Conservation (phyloP, 2,888 invertebrate genomes). For the Ariolimax columbianus region DNA sequence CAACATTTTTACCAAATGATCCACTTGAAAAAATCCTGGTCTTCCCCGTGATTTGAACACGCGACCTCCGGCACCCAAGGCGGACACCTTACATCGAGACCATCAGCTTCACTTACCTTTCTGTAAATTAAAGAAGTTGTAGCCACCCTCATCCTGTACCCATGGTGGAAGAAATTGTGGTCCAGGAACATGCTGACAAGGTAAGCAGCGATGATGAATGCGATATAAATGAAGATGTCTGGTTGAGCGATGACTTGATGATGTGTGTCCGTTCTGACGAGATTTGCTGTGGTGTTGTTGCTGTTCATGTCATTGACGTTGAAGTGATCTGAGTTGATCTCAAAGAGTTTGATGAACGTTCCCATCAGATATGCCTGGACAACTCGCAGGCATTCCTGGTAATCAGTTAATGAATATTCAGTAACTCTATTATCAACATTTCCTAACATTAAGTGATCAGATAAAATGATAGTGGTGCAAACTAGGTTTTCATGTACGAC, state of each 20-base stretch:
- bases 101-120: constrained; percentile 63
- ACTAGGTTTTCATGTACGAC: no score
- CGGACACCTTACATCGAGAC: no score
- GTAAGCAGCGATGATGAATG: constrained; percentile 59
- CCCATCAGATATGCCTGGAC: constrained; percentile 65
- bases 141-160: constrained; percentile 66
- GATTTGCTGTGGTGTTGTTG: not conserved
- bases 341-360: constrained; percentile 61
- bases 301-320: not conserved
- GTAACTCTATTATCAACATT: no score
- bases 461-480: no score
- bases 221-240: constrained; percentile 60
- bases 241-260: constrained; percentile 45
- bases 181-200: constrained; percentile 62
- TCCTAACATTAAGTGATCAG: no score
- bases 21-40: no score
- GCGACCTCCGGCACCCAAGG: no score
- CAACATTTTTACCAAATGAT: no score
- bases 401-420: not conserved
- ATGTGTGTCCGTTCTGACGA: not conserved
- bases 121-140: constrained; percentile 66
- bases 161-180: constrained; percentile 66
- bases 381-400: constrained; percentile 63
- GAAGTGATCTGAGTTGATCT: constrained; percentile 19
- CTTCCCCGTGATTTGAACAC: no score